Conservation (phyloP, 2,888 invertebrate genomes). For the Acanthosepion lycidas region DNA sequence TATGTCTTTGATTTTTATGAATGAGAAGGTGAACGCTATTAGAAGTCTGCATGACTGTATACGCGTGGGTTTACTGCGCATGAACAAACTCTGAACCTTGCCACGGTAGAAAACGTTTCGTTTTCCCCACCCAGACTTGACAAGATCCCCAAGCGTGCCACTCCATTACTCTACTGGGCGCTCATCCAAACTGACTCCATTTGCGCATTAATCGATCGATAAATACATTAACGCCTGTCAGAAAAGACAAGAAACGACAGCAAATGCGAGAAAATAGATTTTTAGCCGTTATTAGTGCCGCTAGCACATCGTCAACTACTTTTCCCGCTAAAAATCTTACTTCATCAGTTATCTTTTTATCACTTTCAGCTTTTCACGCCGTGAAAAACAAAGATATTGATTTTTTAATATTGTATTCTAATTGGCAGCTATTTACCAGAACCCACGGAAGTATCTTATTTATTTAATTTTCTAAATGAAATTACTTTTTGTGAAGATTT, state of each 20-base stretch:
- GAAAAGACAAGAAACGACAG: neutral
- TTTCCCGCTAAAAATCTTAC: neutral
- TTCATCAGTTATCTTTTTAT: neutral
- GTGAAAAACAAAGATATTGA: neutral
- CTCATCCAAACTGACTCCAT: neutral
- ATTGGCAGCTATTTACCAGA: neutral
- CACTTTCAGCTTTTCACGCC: neutral
- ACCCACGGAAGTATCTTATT: neutral
- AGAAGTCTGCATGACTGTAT: too few species aligned
- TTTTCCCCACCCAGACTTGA: neutral
- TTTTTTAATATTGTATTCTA: neutral
- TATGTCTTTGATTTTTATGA: too few species aligned
- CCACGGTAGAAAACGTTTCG: neutral
- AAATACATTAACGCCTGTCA: conserved; percentile 4
- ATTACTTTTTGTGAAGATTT: too few species aligned
- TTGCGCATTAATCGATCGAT: neutral
- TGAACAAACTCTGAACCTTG: neutral
- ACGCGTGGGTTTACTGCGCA: neutral
- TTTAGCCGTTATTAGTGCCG: neutral
- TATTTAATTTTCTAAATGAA: too few species aligned
- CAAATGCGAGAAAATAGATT: neutral
- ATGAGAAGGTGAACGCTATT: too few species aligned
- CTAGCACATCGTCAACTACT: neutral
- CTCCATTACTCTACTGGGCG: neutral
- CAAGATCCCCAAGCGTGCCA: neutral